Percentiles rank a stretch among this genome's conserved stretches.
Conservation (phyloP, 2,797 vertebrate species). For the Mallotus villosus region DNA sequence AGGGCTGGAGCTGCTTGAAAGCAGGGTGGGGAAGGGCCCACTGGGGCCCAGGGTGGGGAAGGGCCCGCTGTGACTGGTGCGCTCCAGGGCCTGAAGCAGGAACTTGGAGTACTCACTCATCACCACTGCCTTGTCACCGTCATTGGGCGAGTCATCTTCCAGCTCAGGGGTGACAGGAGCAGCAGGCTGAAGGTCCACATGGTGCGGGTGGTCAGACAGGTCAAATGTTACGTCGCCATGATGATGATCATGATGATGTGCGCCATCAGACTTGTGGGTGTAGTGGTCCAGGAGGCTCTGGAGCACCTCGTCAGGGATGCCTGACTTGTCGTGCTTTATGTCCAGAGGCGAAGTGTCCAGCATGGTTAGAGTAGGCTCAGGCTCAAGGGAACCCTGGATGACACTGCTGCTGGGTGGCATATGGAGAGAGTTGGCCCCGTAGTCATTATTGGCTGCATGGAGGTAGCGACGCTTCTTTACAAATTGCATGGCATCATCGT, state of each 20-base stretch:
- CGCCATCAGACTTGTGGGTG: conserved; percentile 87
- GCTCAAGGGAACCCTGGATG: conserved; percentile 92
- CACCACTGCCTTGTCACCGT: conserved; percentile 89
- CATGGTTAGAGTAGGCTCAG: conserved; percentile 85
- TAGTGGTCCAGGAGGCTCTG: conserved; percentile 98
- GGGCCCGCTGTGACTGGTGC: conserved; percentile 92
- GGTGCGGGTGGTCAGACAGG: conserved; percentile 86
- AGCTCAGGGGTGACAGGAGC: conserved; percentile 86
- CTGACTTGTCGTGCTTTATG: conserved; percentile 96
- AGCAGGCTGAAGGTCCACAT: conserved; percentile 90
- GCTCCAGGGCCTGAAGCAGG: conserved; percentile 96
- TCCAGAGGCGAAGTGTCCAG: conserved; percentile 93
- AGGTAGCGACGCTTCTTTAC: conserved; percentile 98
- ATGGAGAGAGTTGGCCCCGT: conserved; percentile 86
- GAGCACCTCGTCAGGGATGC: conserved; percentile 97
- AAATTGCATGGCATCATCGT: conserved; percentile 99
- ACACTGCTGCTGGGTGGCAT: conserved; percentile 84
- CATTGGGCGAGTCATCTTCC: conserved; percentile 85
- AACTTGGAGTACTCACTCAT: conserved; percentile 99
- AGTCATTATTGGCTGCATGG: conserved; percentile 90
- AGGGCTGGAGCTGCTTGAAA: conserved; percentile 90
- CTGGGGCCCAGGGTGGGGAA: conserved; percentile 86
- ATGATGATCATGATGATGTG: conserved; percentile 88
- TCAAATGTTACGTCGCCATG: conserved; percentile 93
- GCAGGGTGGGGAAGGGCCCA: conserved; percentile 88